Conservation (phyloP, 2,888 invertebrate genomes). For the Scrobipalpa atriplicella region DNA sequence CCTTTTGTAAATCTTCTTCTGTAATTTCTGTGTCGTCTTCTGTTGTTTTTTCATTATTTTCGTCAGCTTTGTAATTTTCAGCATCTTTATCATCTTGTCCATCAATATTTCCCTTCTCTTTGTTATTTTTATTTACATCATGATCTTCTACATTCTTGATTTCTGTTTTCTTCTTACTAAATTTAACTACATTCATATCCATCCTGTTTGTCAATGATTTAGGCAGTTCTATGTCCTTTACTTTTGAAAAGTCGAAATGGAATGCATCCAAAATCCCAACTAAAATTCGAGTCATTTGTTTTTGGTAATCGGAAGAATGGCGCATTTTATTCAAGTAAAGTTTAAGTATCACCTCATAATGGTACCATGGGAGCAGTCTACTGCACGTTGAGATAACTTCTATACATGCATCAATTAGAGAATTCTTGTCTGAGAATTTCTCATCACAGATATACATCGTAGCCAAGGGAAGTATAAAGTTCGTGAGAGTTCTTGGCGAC, state of each 20-base stretch:
- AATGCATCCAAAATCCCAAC: conserved; percentile 94
- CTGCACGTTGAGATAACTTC: conserved; percentile 91
- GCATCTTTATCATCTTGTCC: conserved; percentile 33
- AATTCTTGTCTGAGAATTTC: conserved; percentile 89
- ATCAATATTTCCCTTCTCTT: conserved; percentile 37
- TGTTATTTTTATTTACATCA: conserved; percentile 41
- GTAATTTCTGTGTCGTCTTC: conserved; percentile 44
- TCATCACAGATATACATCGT: conserved; percentile 91
- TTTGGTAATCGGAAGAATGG: conserved; percentile 88
- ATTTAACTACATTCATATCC: conserved; percentile 23
- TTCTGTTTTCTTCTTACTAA: conserved; percentile 32
- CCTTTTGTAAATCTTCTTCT: conserved; percentile 37
- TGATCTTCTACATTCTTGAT: conserved; percentile 38
- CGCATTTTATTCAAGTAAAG: conserved; percentile 91
- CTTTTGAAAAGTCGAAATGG: conserved; percentile 93
- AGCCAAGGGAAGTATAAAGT: conserved; percentile 93
- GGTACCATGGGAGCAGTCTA: conserved; percentile 92
- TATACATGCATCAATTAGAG: conserved; percentile 92
- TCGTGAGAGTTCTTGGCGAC: conserved; percentile 88
- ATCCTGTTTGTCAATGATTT: conserved; percentile 60
- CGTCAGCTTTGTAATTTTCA: conserved; percentile 38
- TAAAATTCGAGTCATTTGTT: conserved; percentile 90
- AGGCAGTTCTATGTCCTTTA: conserved; percentile 63
- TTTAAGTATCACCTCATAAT: conserved; percentile 92
- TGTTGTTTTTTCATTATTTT: conserved; percentile 36